Evolutionary conservation across 2,888 invertebrate species (phyloP).

Genomic region (Brachypterus glaber): DNA sequence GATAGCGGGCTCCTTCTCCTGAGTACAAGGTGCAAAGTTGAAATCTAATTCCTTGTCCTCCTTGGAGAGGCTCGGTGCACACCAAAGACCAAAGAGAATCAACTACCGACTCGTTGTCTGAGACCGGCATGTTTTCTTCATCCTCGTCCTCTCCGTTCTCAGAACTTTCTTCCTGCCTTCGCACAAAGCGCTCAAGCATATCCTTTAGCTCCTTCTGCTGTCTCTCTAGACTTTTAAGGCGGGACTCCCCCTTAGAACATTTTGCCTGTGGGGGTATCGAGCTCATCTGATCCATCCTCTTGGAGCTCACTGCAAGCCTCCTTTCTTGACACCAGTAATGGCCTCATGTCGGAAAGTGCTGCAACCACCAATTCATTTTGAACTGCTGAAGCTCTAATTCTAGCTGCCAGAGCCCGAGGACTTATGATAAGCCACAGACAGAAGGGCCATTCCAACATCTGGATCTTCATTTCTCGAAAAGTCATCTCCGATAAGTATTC

Average conservation of each 20-base stretch:
- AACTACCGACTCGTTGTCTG: background rate
- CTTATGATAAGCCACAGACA: conserved; percentile 19
- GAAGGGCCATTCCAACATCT: conserved; percentile 21
- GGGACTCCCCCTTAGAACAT: no score
- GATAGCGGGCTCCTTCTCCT: background rate
- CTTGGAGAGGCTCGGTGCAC: background rate
- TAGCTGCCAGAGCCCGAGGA: conserved; percentile 18
- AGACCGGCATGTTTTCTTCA: background rate
- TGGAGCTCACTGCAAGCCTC: conserved; percentile 2
- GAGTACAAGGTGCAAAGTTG: background rate
- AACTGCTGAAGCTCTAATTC: conserved; percentile 19
- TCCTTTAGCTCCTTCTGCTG: no score
- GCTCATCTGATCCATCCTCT: no score
- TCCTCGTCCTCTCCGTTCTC: background rate
- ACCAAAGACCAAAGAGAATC: background rate
- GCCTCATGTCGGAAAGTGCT: conserved; percentile 19
- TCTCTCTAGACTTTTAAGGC: no score
- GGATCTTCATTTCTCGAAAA: conserved; percentile 20
- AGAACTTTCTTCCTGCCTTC: background rate
- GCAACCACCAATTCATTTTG: conserved; percentile 18
- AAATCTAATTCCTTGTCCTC: background rate
- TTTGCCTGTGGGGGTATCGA: no score
- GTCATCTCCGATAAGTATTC: conserved; percentile 16
- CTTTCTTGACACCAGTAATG: conserved; percentile 15
- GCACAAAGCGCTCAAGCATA: no score